Evolutionary conservation across 2,888 invertebrate genomes (phyloP).

Genomic region (Corbicula japonica): DNA sequence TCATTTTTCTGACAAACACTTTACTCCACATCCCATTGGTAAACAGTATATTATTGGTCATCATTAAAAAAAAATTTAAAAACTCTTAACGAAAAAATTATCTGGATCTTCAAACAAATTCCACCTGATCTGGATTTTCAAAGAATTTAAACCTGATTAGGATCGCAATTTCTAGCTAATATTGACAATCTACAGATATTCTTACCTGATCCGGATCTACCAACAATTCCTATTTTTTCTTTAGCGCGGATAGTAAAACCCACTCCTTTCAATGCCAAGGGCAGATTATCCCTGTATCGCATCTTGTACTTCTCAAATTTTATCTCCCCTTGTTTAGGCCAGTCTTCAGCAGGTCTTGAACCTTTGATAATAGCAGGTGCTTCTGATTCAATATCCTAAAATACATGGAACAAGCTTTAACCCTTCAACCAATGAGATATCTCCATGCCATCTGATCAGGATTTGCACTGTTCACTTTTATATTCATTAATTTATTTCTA

Average conservation of each 20-base stretch:
- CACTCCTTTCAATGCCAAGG: constrained; percentile 88
- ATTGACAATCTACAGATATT: background rate
- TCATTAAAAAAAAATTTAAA: too few species aligned
- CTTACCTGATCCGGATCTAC: constrained; percentile 88
- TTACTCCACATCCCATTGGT: too few species aligned
- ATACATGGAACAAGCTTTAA: constrained; percentile 16
- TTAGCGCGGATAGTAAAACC: constrained; percentile 88
- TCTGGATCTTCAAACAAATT: too few species aligned
- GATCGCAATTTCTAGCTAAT: too few species aligned
- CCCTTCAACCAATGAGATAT: background rate
- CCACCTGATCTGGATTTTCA: too few species aligned
- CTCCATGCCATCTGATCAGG: too few species aligned
- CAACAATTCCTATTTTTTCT: constrained; percentile 89
- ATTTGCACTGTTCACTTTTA: too few species aligned
- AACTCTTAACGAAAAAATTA: too few species aligned
- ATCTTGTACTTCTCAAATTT: constrained; percentile 80
- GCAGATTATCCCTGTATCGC: constrained; percentile 81
- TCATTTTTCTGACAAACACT: too few species aligned
- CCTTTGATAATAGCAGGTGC: constrained; percentile 79
- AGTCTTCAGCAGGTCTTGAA: constrained; percentile 83
- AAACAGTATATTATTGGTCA: too few species aligned
- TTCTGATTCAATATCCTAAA: constrained; percentile 82
- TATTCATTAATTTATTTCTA: too few species aligned
- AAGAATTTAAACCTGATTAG: too few species aligned
- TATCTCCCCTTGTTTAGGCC: constrained; percentile 82